These are phyloP conservation scores for Gymnarchus niloticus DNA, from an alignment of 2,113 vertebrate genomes.

Conservation along the genomic window DNA sequence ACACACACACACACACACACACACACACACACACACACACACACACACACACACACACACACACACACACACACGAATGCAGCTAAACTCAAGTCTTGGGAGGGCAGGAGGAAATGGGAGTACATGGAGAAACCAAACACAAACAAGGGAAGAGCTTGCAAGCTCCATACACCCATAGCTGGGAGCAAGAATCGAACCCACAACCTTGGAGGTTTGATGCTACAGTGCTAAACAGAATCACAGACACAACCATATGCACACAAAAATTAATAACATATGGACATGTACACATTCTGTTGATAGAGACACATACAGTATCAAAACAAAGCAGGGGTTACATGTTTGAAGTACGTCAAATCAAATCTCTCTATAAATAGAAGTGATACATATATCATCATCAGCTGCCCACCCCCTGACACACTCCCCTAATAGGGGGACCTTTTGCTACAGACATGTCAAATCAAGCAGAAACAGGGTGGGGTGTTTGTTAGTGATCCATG, in stretches of 20 bases:
- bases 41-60: too few relatives aligned
- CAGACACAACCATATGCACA: not conserved
- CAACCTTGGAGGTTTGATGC: not conserved
- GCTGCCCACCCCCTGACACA: not conserved
- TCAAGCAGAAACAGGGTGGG: not conserved
- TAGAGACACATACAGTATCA: too few relatives aligned
- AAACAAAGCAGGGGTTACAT: too few relatives aligned
- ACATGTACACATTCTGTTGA: too few relatives aligned
- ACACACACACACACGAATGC: not conserved
- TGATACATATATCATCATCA: too few relatives aligned
- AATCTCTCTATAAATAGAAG: too few relatives aligned
- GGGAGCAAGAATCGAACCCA: not conserved
- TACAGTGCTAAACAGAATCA: not conserved
- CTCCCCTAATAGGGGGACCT: not conserved
- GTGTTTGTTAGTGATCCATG: not conserved
- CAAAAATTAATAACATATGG: not conserved
- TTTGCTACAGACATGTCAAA: not conserved
- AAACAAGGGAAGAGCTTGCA: too few relatives aligned
- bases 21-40: too few relatives aligned
- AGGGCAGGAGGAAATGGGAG: not conserved
- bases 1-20: too few relatives aligned
- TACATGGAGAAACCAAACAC: not conserved
- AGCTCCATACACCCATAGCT: not conserved
- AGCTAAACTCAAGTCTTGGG: not conserved
- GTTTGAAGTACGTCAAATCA: too few relatives aligned